phyloP scores from a whole-genome alignment of 2,888 invertebrate species.

The Dexiosoma caninum region DNA sequence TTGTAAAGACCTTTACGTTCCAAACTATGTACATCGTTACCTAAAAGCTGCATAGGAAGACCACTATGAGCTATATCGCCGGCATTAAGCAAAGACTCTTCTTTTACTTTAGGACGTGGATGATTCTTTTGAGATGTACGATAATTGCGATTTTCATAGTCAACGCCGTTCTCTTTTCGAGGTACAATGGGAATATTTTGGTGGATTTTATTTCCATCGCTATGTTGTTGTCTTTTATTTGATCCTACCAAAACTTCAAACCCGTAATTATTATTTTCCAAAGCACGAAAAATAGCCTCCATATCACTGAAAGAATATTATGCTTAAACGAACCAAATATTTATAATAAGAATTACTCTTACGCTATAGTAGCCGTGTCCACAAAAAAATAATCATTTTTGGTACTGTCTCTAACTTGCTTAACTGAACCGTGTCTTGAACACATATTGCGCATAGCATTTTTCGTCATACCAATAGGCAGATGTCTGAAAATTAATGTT shows the following conservation, averaged over 20 bases:
- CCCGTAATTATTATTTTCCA: conserved; percentile 66
- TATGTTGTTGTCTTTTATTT: conserved; percentile 2
- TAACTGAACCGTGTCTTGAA: conserved; percentile 53
- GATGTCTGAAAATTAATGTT: conserved; percentile 62
- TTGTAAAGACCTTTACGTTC: conserved; percentile 67
- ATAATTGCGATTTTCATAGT: conserved; percentile 65
- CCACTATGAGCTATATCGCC: conserved; percentile 59
- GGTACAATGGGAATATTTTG: conserved; percentile 17
- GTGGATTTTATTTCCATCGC: neutral
- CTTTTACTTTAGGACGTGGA: conserved; percentile 67
- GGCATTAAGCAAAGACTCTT: conserved; percentile 19
- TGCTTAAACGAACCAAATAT: neutral
- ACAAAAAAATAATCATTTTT: conserved; percentile 63
- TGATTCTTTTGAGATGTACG: conserved; percentile 65
- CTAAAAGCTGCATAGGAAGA: conserved; percentile 45
- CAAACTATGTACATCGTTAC: conserved; percentile 68
- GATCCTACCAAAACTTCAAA: conserved; percentile 61
- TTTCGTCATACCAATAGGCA: conserved; percentile 62
- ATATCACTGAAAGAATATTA: conserved; percentile 58
- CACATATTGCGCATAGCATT: conserved; percentile 66
- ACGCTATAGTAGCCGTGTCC: conserved; percentile 64
- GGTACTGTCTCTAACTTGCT: conserved; percentile 51
- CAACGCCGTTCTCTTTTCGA: conserved; percentile 49
- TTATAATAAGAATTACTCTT: conserved; percentile 48
- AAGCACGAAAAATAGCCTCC: conserved; percentile 66